Base-by-base conservation (phyloP, 2,113 vertebrate species). In the Calonectris borealis region DNA sequence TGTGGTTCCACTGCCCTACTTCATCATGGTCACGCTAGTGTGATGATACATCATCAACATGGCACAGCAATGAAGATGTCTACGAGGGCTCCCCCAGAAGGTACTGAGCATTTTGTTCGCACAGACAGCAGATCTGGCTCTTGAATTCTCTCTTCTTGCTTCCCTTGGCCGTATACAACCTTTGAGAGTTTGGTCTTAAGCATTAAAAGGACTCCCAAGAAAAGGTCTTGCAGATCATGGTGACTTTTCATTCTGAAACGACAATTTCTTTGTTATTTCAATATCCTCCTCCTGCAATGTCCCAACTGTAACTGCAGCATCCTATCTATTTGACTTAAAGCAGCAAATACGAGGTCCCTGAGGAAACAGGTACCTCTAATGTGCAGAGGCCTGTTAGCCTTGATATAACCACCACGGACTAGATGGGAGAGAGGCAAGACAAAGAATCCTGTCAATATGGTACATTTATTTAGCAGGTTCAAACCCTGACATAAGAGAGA, bases 21-120 rank as follows among this genome's bases (percentile, higher is more conserved):
- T 16, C 21, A 9, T 60, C 48, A 4, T 9, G 24, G 36, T 79
- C 55, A 26, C 42, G 9, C 16, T 5, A 40, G 4, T 55, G 29
- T 52, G 46, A 32, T 44, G 44, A 32, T 51, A 25, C 18, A 40
- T 48, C 34, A 18, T 36, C 34, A 44, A 0, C 29, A 49, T 5
- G 9, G 34, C 44, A 36, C 40, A 79, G 21, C 21, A 57, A 27
- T 32, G 57, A 32, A 60, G 36, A 15, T 15, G 15, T 40, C 27
- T 75, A 5, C 4, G 21, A 76, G n/a, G 9, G 8, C 18, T 88
- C 5, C 27, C n/a, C 6, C 0, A 1, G 25, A 65, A 61, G 6
- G 7, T 31, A 36, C 51, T 11, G 32, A 62, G 15, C 15, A 8
- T 83, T 73, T 80, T 46, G 4, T 73, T 76, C 52, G 24, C 46